phyloP scores from a whole-genome alignment of 37 sponge, comb jelly and placozoan genomes.

The Beroe forskalii region DNA sequence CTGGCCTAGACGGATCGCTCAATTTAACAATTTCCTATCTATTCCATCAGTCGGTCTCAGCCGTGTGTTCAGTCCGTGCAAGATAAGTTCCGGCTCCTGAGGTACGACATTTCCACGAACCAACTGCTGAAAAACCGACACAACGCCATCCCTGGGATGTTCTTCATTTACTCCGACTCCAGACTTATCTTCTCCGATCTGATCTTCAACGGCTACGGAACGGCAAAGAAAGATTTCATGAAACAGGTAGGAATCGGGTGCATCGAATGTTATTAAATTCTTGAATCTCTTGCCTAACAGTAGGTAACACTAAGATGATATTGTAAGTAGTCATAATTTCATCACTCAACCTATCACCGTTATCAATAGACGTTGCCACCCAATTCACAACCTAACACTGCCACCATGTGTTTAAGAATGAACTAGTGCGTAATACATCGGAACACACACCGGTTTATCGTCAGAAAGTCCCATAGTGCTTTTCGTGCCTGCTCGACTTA shows the following conservation, averaged over 20 bases:
- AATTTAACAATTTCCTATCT: neutral
- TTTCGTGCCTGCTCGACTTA: too few species aligned
- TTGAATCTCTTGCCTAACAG: too few species aligned
- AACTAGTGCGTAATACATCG: too few species aligned
- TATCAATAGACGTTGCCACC: too few species aligned
- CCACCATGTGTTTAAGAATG: too few species aligned
- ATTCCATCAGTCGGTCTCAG: slow-evolving; percentile 38
- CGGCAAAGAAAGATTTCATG: slow-evolving; percentile 81
- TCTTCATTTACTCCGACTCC: slow-evolving; percentile 81
- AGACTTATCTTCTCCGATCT: slow-evolving; percentile 79
- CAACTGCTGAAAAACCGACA: slow-evolving; percentile 77
- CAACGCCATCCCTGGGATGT: slow-evolving; percentile 80
- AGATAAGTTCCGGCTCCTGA: slow-evolving; percentile 82
- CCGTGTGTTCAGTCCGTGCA: slow-evolving; percentile 66
- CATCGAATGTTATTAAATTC: too few species aligned
- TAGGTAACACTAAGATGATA: too few species aligned
- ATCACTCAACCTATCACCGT: too few species aligned
- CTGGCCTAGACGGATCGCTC: neutral
- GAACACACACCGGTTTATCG: too few species aligned
- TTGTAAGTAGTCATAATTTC: neutral
- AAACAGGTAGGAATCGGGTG: slow-evolving; percentile 84
- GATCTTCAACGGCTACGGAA: slow-evolving; percentile 94
- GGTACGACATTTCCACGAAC: slow-evolving; percentile 82
- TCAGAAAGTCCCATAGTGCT: too few species aligned
- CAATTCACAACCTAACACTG: too few species aligned